Conservation (phyloP, 2,113 vertebrate species). For the Choloepus hoffmanni region DNA sequence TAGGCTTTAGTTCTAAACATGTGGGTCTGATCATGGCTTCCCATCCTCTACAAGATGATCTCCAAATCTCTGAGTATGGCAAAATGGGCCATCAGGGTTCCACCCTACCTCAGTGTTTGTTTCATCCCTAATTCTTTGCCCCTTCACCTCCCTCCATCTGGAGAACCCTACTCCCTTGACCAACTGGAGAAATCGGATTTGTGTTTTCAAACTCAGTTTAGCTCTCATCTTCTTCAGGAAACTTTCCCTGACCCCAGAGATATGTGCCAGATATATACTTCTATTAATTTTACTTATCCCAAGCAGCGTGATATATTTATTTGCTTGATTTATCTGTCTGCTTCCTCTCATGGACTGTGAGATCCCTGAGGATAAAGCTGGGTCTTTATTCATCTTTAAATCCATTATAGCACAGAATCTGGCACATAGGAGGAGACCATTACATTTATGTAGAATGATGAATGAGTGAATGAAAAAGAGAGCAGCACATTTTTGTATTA, state of each 20-base stretch:
- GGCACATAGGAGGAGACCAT: neutral
- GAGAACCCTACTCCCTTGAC: neutral
- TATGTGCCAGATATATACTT: neutral
- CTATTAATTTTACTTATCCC: neutral
- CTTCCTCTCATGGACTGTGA: neutral
- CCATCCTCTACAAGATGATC: neutral
- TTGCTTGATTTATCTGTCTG: neutral
- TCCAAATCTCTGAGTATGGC: neutral
- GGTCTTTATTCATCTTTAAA: neutral
- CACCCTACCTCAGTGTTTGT: neutral
- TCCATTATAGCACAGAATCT: neutral
- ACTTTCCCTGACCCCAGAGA: neutral
- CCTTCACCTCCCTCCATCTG: neutral
- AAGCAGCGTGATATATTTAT: neutral
- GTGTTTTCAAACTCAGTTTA: slow-evolving; percentile 17
- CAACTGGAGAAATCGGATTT: slow-evolving; percentile 7
- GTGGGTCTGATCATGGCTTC: neutral
- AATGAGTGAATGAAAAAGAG: neutral
- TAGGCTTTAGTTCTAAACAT: neutral
- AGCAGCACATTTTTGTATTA: neutral
- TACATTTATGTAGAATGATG: neutral
- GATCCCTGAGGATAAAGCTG: neutral
- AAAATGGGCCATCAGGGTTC: neutral
- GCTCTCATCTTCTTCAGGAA: neutral
- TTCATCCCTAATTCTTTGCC: neutral